Conservation (phyloP, 2,113 vertebrate species). For the Micronycteris hirsuta region DNA sequence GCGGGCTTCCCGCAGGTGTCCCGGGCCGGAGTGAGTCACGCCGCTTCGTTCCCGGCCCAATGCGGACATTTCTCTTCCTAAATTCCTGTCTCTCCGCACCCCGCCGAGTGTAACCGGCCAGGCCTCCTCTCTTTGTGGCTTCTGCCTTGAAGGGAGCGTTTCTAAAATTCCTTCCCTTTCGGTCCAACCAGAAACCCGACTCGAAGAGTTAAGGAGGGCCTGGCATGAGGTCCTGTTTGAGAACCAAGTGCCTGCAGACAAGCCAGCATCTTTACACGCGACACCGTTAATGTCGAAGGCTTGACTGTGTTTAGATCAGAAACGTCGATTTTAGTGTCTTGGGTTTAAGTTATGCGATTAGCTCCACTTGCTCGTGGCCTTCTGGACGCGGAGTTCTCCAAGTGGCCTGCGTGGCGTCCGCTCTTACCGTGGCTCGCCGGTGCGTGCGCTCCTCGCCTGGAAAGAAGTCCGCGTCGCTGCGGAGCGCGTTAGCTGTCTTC, state of each 20-base stretch:
- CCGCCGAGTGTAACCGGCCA: not conserved
- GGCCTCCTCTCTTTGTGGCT: not conserved
- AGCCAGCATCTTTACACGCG: not conserved
- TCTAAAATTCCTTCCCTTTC: conserved; percentile 20
- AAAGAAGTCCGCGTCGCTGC: not conserved
- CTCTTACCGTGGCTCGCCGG: not conserved
- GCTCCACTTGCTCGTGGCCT: not conserved
- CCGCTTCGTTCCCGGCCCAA: not conserved
- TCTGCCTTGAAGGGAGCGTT: conserved; percentile 1
- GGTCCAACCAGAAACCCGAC: not conserved
- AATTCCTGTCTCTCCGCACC: not conserved
- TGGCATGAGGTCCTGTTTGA: not conserved
- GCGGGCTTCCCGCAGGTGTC: not conserved
- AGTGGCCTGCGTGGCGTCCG: not conserved
- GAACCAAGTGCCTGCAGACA: not conserved
- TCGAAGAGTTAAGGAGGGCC: not conserved
- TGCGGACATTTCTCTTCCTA: not conserved
- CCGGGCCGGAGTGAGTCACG: not conserved
- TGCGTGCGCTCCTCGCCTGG: not conserved
- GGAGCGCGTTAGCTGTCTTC: not conserved
- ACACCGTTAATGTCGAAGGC: not conserved
- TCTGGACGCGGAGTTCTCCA: not conserved
- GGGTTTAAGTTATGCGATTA: not conserved
- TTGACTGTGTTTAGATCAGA: not conserved
- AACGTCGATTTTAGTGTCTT: not conserved